Evolutionary conservation across 2,888 invertebrate species (phyloP).

Genomic region (Charanyca ferruginea): DNA sequence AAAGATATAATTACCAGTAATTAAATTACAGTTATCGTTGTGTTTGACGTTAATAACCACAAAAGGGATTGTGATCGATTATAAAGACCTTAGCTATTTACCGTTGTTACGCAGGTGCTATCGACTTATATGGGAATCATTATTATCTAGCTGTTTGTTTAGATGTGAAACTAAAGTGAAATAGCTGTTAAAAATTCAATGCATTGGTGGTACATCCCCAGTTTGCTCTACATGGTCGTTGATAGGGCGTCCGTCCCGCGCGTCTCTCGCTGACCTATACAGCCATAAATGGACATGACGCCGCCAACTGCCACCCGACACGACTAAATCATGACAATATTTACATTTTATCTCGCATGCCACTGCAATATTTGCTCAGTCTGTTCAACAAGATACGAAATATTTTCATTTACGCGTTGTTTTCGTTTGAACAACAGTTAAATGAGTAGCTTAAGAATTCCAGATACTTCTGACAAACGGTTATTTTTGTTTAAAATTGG

Average conservation of each 20-base stretch:
- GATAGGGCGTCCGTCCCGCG: constrained; percentile 70
- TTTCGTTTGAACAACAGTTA: constrained; percentile 56
- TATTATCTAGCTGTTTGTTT: constrained; percentile 3
- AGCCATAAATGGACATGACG: constrained; percentile 82
- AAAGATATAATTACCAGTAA: constrained; percentile 14
- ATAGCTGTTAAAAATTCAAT: constrained; percentile 41
- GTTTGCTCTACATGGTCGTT: constrained; percentile 76
- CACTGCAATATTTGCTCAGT: constrained; percentile 72
- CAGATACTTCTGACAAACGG: constrained; percentile 45
- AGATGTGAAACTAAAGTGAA: constrained; percentile 14
- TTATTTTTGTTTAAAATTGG: constrained; percentile 35
- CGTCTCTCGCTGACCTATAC: constrained; percentile 77
- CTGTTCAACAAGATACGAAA: constrained; percentile 57
- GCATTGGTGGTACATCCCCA: constrained; percentile 63
- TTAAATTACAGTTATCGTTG: constrained; percentile 19
- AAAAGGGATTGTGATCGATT: constrained; percentile 14
- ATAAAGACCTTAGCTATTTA: constrained; percentile 2
- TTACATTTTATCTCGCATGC: constrained; percentile 77
- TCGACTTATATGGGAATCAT: constrained; percentile 4
- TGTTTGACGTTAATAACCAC: constrained; percentile 8
- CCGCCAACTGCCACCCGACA: constrained; percentile 77
- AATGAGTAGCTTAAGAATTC: constrained; percentile 36
- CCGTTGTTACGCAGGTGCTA: constrained; percentile 7
- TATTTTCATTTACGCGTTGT: constrained; percentile 36
- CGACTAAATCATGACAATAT: constrained; percentile 82